Base-by-base conservation (phyloP, 2,888 invertebrate species). In the Plebejus argus region DNA sequence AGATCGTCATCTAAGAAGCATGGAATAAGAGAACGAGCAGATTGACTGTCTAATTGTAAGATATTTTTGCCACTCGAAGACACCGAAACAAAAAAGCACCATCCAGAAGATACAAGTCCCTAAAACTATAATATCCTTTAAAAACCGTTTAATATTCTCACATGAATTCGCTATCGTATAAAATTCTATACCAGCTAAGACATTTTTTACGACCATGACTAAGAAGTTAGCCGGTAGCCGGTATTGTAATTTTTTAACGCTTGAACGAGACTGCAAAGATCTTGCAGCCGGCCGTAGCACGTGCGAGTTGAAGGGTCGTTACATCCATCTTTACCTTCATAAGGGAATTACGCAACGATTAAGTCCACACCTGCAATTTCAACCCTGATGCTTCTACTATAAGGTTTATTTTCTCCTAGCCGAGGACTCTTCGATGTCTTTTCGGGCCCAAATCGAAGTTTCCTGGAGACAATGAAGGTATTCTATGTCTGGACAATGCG, bases 291-390 rank as follows among this genome's bases (percentile, higher is more conserved):
- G 88, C 87, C 83, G 79, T 78, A 89, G 91, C 93, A 94, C 93
- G 93, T 93, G 94, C 92, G 90, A 89, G 87, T 90, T 88, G 83
- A 83, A 83, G 86, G 87, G 86, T 91, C 93, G 92, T 91, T 90
- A 93, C 92, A 93, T 93, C 89, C 90, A 91, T 93, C 92, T 91
- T 91, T 86, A 53, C 89, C 91, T 89, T 87, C 89, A 87, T 89
- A 88, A 85, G 85, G 86, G 85, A 85, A 86, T 87, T 86, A 28
- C 74, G 45, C 74, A 49, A 74, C 53, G 23, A 74, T 23, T 88
- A 87, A 85, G 85, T 82, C 81, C 79, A 76, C 61, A 56, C 28
- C 45, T 77, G 56, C 71, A 5, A 56, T 78, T 79, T 81, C 81
- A 78, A 82, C 82, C 82, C 82, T 86, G 84, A 66, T 7, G 6